Evolutionary conservation across 2,113 vertebrate genomes (phyloP), one percentile per base, ranked within the genome.

Genomic region (Ictidomys tridecemlineatus): DNA sequence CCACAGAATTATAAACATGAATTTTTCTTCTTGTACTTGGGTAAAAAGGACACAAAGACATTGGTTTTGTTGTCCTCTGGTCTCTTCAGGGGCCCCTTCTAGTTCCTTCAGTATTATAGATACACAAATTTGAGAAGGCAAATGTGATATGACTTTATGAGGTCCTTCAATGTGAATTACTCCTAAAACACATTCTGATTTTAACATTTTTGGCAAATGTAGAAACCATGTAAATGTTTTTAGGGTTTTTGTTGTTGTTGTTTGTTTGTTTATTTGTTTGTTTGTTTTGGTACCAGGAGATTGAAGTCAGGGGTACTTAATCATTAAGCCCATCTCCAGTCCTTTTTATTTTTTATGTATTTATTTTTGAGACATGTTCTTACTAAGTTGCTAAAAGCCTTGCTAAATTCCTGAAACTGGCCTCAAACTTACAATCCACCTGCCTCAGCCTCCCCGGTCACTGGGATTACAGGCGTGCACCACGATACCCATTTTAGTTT

Each of bases 191-290:
- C 37, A 84, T 65, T 70, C 58, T 34, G 8, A 70, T 72, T 80
- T 97, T 65, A 80, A 94, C 22, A 77, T 88, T 73, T 42, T 42
- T 93, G 42, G 26, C 77, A 87, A 72, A 88, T 85, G 65, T 67
- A 78, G 61, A 95, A 97, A 26, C 16, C 82, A 73, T 12, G 1
- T 5, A 51, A 53, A 78, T 42, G 39, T 76, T 83, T 37, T 97
- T 61, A 82, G 37, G 11, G 28, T 61, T 58, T 45, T 45, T 45
- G 7, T 45, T 45, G 1, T 45, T 45, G 45, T 61, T 58, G 56
- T 42, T 42, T 42, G 39, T 42, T 42, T 39, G 39, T 39, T 39
- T 39, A 4, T 39, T 39, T 39, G 39, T 58, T 20, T 58, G 61
- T 63, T 63, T 63, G 61, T 63, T 63, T 63, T 63, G 61, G 24